A percentile compares a stretch with the other conserved stretches of the same genome.
Conservation (phyloP, 2,888 invertebrate genomes). For the Hydropsyche betteni region DNA sequence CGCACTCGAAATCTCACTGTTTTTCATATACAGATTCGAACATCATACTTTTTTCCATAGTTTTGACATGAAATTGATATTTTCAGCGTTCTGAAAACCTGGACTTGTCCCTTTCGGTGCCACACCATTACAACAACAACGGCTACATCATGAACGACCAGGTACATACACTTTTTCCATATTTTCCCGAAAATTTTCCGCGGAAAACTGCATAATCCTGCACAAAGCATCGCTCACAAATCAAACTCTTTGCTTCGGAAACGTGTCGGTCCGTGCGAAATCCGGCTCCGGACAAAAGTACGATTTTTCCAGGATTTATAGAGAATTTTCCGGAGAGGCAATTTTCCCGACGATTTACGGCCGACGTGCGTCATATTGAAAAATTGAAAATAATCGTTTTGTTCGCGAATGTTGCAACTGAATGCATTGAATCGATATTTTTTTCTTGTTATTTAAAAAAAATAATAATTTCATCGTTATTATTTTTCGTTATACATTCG, state of each 20-base stretch:
- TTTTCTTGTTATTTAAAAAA: no score
- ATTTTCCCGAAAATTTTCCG: neutral
- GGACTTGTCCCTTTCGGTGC: conserved; percentile 76
- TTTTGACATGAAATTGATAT: conserved; percentile 44
- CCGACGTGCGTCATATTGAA: conserved; percentile 23
- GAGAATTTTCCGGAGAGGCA: conserved; percentile 13
- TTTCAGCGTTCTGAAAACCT: conserved; percentile 81
- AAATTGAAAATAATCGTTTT: conserved; percentile 34
- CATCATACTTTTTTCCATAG: no score
- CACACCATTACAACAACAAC: conserved; percentile 72
- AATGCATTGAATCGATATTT: neutral
- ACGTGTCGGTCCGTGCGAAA: neutral
- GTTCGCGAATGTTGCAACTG: neutral
- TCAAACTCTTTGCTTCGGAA: neutral
- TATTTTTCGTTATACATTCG: no score
- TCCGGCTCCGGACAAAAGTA: neutral
- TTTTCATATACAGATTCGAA: conserved; percentile 2
- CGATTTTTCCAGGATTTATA: neutral
- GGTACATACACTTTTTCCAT: conserved; percentile 59
- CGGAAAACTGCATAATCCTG: neutral
- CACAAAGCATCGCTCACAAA: neutral
- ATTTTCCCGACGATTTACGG: conserved; percentile 23
- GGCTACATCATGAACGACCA: conserved; percentile 82
- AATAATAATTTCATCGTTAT: no score
- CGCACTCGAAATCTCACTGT: neutral